These are phyloP conservation scores for Sebastolobus alascanus DNA, from an alignment of 2,797 vertebrate species.

Conservation along the genomic window DNA sequence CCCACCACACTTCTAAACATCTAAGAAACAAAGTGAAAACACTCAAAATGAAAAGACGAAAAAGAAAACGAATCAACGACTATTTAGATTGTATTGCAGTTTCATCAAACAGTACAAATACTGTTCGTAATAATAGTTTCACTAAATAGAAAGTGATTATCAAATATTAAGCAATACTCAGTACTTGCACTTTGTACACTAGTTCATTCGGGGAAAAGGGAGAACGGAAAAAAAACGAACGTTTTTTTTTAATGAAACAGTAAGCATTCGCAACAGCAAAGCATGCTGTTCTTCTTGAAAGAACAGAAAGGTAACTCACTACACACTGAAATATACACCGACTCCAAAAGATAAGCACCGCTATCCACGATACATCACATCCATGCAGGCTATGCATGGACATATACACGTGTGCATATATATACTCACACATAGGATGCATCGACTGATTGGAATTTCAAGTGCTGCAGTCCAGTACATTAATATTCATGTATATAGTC, in stretches of 20 bases:
- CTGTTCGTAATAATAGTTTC: slow-evolving; percentile 90
- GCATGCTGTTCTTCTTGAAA: slow-evolving; percentile 90
- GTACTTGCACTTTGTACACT: slow-evolving; percentile 92
- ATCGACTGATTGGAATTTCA: slow-evolving; percentile 96
- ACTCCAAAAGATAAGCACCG: slow-evolving; percentile 91
- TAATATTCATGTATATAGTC: slow-evolving; percentile 89
- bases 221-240: slow-evolving; percentile 69
- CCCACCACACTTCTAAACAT: slow-evolving; percentile 92
- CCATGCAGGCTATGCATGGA: slow-evolving; percentile 85
- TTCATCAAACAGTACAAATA: slow-evolving; percentile 94
- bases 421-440: slow-evolving; percentile 87
- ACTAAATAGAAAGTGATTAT: slow-evolving; percentile 95
- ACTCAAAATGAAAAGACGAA: slow-evolving; percentile 79
- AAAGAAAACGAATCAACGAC: slow-evolving; percentile 85
- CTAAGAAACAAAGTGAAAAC: slow-evolving; percentile 87
- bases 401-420: slow-evolving; percentile 83
- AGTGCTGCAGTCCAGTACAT: slow-evolving; percentile 99
- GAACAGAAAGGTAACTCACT: slow-evolving; percentile 84
- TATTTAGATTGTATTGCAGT: slow-evolving; percentile 97
- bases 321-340: slow-evolving; percentile 83
- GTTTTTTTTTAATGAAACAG: slow-evolving; percentile 82
- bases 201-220: slow-evolving; percentile 87
- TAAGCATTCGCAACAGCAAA: slow-evolving; percentile 92
- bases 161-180: slow-evolving; percentile 94
- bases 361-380: slow-evolving; percentile 86